Evolutionary conservation across 2,113 vertebrate genomes (phyloP).

Genomic region (Phrynosoma blainvillii): DNA sequence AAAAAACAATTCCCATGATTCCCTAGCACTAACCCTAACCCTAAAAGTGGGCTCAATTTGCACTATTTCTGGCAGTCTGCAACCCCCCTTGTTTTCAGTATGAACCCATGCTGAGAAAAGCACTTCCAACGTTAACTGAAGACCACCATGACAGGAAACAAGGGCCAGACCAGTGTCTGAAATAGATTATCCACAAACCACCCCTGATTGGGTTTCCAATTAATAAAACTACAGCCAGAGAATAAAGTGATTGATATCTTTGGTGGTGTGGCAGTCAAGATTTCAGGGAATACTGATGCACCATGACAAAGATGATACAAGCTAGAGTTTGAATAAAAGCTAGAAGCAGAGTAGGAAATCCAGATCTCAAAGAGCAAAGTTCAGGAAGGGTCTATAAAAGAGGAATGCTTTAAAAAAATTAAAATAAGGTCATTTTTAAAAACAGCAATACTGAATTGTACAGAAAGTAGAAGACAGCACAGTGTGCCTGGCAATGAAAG

Average conservation of each 20-base stretch:
- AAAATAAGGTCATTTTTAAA: not conserved
- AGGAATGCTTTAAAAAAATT: too few relatives aligned
- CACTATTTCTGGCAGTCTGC: too few relatives aligned
- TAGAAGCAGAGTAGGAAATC: not conserved
- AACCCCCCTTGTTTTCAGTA: not conserved
- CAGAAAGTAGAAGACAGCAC: not conserved
- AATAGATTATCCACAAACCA: not conserved
- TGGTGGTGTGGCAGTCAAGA: too few relatives aligned
- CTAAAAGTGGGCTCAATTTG: too few relatives aligned
- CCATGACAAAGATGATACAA: not conserved
- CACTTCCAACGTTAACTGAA: not conserved
- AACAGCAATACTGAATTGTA: not conserved
- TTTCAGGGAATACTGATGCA: not conserved
- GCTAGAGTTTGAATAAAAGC: not conserved
- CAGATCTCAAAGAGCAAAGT: not conserved
- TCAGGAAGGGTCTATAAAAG: not conserved
- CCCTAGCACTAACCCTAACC: too few relatives aligned
- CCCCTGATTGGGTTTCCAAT: not conserved
- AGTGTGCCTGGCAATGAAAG: not conserved
- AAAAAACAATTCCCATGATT: too few relatives aligned
- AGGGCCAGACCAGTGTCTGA: not conserved
- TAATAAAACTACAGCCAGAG: not conserved
- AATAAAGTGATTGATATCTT: not conserved
- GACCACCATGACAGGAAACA: too few relatives aligned
- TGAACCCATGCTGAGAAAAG: not conserved